phyloP scores from a whole-genome alignment of 2,113 vertebrate genomes.

The Scortum barcoo region DNA sequence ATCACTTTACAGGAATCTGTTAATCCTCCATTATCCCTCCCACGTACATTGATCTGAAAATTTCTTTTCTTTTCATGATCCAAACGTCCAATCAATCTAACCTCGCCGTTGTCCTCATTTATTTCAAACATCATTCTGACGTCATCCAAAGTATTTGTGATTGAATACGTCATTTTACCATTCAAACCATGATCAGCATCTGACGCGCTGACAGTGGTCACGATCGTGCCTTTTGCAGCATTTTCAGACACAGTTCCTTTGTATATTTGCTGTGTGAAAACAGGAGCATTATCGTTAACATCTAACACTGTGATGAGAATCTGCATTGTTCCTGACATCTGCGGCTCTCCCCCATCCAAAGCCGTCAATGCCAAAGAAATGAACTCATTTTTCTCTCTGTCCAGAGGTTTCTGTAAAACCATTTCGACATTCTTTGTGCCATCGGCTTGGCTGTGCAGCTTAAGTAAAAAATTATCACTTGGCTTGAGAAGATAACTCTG shows the following conservation, averaged over 20 bases:
- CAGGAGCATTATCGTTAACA: constrained; percentile 74
- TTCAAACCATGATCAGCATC: constrained; percentile 81
- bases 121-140: constrained; percentile 72
- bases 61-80: constrained; percentile 80
- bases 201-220: constrained; percentile 72
- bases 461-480: constrained; percentile 75
- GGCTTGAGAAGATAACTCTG: constrained; percentile 81
- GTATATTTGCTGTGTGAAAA: constrained; percentile 75
- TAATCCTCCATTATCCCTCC: constrained; percentile 80
- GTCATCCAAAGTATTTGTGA: constrained; percentile 69
- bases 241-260: constrained; percentile 77
- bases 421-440: constrained; percentile 71
- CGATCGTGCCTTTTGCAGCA: constrained; percentile 51
- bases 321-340: constrained; percentile 63
- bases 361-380: constrained; percentile 70
- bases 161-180: constrained; percentile 72
- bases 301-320: constrained; percentile 70
- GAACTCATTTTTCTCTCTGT: constrained; percentile 56
- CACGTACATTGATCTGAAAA: constrained; percentile 81
- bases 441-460: constrained; percentile 63
- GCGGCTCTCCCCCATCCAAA: constrained; percentile 61
- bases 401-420: constrained; percentile 69
- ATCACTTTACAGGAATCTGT: constrained; percentile 79
- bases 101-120: constrained; percentile 71
- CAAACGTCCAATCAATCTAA: constrained; percentile 71